phyloP scores from a whole-genome alignment of 2,113 vertebrate species.

The Chrysemys picta region DNA sequence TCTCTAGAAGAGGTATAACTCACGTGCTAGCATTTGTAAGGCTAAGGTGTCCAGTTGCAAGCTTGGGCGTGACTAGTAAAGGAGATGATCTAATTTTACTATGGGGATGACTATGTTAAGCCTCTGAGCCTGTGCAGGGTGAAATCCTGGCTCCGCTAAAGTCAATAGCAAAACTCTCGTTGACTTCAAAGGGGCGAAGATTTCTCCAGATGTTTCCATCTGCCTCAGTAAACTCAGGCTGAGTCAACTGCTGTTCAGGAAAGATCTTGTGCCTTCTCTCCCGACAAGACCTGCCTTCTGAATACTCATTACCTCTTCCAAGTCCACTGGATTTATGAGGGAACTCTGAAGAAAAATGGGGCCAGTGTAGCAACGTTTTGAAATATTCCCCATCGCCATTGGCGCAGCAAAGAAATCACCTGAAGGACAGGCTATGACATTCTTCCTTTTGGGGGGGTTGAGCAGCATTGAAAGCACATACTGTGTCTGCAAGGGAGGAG shows the following conservation, averaged over 20 bases:
- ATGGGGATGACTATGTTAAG: neutral
- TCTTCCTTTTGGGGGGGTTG: rapidly evolving
- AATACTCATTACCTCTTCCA: slow-evolving; percentile 42
- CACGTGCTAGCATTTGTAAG: neutral
- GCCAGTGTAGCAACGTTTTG: neutral
- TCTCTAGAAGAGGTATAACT: neutral
- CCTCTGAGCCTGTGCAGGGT: neutral
- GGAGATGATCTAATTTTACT: neutral
- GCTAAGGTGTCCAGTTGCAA: neutral
- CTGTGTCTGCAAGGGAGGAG: neutral
- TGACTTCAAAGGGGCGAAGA: neutral
- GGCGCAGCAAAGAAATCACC: neutral
- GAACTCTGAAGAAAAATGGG: neutral
- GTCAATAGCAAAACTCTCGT: neutral
- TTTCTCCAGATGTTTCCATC: neutral
- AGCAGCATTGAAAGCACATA: neutral
- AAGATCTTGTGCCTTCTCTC: neutral
- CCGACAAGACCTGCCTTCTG: slow-evolving; percentile 33
- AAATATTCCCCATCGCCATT: neutral
- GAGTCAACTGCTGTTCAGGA: slow-evolving; percentile 18
- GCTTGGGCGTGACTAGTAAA: slow-evolving; percentile 2
- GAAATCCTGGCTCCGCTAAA: neutral
- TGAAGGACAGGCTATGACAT: neutral
- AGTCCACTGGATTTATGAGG: slow-evolving; percentile 11
- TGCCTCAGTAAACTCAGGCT: neutral